Conservation (phyloP, 1,140 invertebrate genomes). For the Saccostrea cuccullata region DNA sequence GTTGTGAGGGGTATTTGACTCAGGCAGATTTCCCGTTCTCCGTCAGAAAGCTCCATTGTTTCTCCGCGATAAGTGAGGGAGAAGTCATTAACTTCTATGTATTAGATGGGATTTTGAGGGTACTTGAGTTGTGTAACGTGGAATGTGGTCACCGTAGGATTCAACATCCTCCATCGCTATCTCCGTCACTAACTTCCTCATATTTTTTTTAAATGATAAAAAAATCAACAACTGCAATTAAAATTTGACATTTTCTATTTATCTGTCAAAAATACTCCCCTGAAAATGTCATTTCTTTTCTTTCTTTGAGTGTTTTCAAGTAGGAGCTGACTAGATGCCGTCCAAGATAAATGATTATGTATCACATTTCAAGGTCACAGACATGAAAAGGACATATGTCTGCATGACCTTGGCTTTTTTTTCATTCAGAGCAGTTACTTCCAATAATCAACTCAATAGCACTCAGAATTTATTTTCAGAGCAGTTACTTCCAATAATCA, state of each 20-base stretch:
- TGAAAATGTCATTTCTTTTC: no score
- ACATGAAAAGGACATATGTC: not conserved
- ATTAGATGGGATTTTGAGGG: not conserved
- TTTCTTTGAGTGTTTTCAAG: not conserved
- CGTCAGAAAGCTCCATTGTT: not conserved
- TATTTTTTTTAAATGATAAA: not conserved
- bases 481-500: not conserved
- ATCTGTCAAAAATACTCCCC: not conserved
- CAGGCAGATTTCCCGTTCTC: not conserved
- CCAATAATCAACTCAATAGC: not conserved
- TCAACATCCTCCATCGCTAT: not conserved
- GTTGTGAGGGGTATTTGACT: not conserved
- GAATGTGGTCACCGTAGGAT: not conserved
- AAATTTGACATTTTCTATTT: not conserved
- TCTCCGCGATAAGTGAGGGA: not conserved
- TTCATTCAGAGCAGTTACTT: not conserved
- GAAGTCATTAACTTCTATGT: not conserved
- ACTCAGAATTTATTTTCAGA: not conserved
- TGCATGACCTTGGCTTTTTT: not conserved
- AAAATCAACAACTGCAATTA: not conserved
- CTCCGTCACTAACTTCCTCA: not conserved
- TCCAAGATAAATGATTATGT: not conserved
- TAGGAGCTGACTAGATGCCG: not conserved
- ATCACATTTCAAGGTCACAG: not conserved
- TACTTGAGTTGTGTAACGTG: not conserved